phyloP scores from a whole-genome alignment of 92 coral and sea anemone species.

The Phymanthus crucifer region DNA sequence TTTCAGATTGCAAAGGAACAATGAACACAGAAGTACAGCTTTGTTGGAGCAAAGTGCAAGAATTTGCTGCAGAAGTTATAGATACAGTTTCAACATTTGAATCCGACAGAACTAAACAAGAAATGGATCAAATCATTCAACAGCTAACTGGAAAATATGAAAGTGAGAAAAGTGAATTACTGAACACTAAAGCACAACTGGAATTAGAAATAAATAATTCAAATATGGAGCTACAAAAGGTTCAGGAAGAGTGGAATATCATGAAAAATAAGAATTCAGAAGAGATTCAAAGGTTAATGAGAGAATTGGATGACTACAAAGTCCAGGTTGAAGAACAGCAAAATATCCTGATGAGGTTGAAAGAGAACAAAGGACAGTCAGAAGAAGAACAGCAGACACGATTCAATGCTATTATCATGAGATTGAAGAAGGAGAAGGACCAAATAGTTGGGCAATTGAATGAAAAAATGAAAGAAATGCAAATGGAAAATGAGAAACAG shows the following conservation, averaged over 20 bases:
- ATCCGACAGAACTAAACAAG: conserved; percentile 37
- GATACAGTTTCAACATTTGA: conserved; percentile 35
- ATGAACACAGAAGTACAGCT: conserved; percentile 29
- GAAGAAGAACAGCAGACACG: conserved; percentile 96
- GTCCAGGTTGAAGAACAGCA: conserved; percentile 68
- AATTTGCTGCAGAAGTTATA: conserved; percentile 29
- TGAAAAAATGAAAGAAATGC: conserved; percentile 60
- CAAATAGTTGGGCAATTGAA: conserved; percentile 65
- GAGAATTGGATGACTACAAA: conserved; percentile 45
- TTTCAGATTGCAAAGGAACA: conserved; percentile 13
- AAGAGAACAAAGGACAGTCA: conserved; percentile 60
- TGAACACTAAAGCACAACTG: conserved; percentile 8
- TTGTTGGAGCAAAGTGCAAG: conserved; percentile 37
- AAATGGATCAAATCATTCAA: conserved; percentile 30
- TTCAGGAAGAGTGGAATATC: conserved; percentile 44
- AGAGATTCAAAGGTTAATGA: conserved; percentile 42
- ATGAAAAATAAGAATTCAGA: conserved; percentile 40
- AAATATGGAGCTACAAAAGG: conserved; percentile 35
- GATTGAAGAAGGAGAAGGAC: conserved; percentile 84
- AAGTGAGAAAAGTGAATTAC: conserved; percentile 42
- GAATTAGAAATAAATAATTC: conserved; percentile 27
- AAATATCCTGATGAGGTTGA: conserved; percentile 45
- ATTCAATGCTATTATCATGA: conserved; percentile 81
- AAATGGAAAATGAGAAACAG: conserved; percentile 46
- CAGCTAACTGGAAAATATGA: conserved; percentile 47